These are phyloP conservation scores for Holcopasites calliopsidis DNA, from an alignment of 1,140 invertebrate genomes.

Conservation along the genomic window DNA sequence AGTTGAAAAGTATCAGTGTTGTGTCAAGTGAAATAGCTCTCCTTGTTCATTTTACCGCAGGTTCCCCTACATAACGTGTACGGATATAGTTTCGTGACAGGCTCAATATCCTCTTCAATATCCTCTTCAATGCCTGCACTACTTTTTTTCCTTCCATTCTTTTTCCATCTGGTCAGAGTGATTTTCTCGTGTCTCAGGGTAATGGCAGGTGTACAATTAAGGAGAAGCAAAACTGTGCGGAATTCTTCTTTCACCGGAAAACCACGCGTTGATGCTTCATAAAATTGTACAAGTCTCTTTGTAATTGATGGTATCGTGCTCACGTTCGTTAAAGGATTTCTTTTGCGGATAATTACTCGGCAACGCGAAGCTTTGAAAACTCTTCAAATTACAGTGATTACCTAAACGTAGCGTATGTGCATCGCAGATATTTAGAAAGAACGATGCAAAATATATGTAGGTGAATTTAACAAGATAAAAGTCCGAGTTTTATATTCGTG, in stretches of 20 bases:
- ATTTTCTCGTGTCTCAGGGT: neutral
- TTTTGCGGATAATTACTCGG: constrained; percentile 1
- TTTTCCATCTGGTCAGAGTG: too few species aligned
- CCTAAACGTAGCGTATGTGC: constrained; percentile 1
- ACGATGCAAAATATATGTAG: neutral
- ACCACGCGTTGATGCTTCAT: neutral
- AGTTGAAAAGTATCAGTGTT: too few species aligned
- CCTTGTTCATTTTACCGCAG: too few species aligned
- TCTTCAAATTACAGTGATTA: constrained; percentile 27
- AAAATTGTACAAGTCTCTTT: neutral
- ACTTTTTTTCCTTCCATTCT: too few species aligned
- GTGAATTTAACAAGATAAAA: too few species aligned
- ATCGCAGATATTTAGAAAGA: too few species aligned
- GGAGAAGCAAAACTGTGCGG: neutral
- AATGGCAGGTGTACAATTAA: neutral
- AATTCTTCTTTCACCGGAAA: neutral
- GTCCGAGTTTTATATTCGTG: too few species aligned
- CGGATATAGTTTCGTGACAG: neutral
- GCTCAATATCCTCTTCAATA: neutral
- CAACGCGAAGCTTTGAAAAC: neutral
- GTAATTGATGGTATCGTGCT: neutral
- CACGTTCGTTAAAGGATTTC: constrained; percentile 12
- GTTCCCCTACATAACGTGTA: too few species aligned
- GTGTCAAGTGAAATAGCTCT: too few species aligned
- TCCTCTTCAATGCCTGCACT: too few species aligned